These are phyloP conservation scores for Lepilemur ruficaudatus DNA, from an alignment of 2,797 vertebrate species.

Conservation along the genomic window DNA sequence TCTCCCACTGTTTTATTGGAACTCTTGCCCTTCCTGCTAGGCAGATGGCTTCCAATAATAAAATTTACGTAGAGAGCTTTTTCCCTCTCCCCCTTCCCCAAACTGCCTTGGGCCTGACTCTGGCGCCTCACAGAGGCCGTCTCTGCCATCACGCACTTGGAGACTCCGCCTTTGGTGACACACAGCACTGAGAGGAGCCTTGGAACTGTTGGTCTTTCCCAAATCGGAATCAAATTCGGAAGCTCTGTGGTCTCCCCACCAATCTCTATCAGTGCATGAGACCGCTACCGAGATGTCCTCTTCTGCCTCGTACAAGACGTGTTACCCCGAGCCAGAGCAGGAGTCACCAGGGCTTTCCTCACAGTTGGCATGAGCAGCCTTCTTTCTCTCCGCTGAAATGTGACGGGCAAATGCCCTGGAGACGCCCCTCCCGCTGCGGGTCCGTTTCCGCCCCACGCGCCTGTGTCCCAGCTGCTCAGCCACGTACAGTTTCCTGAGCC, in stretches of 20 bases:
- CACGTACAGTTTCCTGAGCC: not conserved
- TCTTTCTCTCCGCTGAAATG: not conserved
- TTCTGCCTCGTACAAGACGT: not conserved
- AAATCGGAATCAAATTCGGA: not conserved
- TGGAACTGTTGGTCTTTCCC: not conserved
- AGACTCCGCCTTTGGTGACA: not conserved
- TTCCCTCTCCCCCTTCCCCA: not conserved
- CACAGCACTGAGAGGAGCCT: not conserved
- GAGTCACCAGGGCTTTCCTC: not conserved
- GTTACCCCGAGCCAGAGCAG: not conserved
- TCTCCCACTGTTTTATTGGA: not conserved
- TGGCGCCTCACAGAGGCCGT: not conserved
- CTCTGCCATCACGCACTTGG: not conserved
- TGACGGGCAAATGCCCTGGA: not conserved
- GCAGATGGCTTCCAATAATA: not conserved
- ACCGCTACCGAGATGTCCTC: not conserved
- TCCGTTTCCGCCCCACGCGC: no score
- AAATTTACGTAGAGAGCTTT: not conserved
- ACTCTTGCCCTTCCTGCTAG: not conserved
- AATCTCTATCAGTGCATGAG: not conserved
- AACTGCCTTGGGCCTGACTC: not conserved
- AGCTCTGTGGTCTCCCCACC: not conserved
- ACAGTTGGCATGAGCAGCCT: not conserved
- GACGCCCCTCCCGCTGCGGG: no score
- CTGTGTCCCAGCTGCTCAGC: no score